These are phyloP conservation scores for Palythoa grandis DNA, from an alignment of 92 coral and sea anemone genomes.

Conservation along the genomic window DNA sequence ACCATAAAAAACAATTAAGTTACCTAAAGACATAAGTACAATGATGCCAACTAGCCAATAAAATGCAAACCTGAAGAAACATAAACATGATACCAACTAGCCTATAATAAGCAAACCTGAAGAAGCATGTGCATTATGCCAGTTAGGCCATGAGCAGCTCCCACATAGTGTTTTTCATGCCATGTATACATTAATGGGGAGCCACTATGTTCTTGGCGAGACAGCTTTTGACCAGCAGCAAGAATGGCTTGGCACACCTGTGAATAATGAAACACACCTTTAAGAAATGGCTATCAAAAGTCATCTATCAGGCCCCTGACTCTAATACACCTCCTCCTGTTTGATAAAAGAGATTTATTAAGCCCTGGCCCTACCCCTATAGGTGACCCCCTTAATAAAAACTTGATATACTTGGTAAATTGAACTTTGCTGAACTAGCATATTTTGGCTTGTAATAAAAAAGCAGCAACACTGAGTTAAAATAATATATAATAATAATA, in stretches of 20 bases:
- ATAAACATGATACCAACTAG: not conserved
- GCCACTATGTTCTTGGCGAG: constrained; percentile 76
- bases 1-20: not conserved
- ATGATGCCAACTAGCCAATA: not conserved
- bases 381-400: no score
- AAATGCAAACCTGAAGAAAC: not conserved
- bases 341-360: no score
- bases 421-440: no score
- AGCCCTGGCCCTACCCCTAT: no score
- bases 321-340: no score
- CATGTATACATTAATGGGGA: constrained; percentile 91
- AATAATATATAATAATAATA: no score
- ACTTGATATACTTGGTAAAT: no score
- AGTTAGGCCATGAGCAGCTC: constrained; percentile 98
- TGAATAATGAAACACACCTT: not conserved
- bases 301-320: no score
- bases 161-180: constrained; percentile 98
- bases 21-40: not conserved
- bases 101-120: constrained; percentile 60
- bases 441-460: no score
- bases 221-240: constrained; percentile 76
- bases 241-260: constrained; percentile 86
- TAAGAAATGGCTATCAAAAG: not conserved
- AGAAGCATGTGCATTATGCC: constrained; percentile 88
- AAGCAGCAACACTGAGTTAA: no score